Base-by-base conservation (phyloP, 2,797 vertebrate species). In the Phylloscopus collybita region DNA sequence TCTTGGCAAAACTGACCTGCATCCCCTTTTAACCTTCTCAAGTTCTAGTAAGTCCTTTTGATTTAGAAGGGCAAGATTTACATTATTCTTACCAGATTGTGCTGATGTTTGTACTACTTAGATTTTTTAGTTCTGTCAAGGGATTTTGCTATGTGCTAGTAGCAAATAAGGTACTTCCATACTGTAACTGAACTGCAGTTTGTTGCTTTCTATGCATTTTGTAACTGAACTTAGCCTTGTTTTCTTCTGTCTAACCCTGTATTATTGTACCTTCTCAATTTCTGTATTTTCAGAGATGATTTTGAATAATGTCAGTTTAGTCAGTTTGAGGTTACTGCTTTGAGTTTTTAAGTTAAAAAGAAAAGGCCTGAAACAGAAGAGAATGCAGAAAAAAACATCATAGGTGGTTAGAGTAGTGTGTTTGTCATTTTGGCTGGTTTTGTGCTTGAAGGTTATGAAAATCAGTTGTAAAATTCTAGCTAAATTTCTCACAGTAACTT, bases 391-490 rank as follows among this genome's bases (percentile, higher is more conserved):
- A 78, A 49, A 45, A 45, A 27, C 29, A 10, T 22, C 13, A 11
- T 16, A 44, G 4, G 13, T 79, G 21, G 6, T n/a, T 78, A 61
- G 11, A 29, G 25, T 2, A 2, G 10, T 12, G 4, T 25, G 13
- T 60, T 86, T 78, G 47, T 47, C 13, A 13, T 18, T 75, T 93
- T 54, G 27, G 5, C 47, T 75, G 30, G 13, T 36, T 88, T 92
- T 62, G 32, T 40, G 50, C 32, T 64, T 53, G n/a, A 74, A 69
- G 27, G 16, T 62, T 56, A 73, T 64, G 40, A 80, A 96, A 87
- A 91, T 87, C 20, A 67, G 16, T 32, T 80, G 29, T 82, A 67
- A 89, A 93, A 85, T 36, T 80, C 40, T 49, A 80, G 26, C 32
- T 85, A 23, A 59, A 57, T 64, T 94, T 91, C 76, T 91, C 76